These are phyloP conservation scores for Rhincodon typus DNA, from an alignment of 2,797 vertebrate genomes.

Conservation along the genomic window DNA sequence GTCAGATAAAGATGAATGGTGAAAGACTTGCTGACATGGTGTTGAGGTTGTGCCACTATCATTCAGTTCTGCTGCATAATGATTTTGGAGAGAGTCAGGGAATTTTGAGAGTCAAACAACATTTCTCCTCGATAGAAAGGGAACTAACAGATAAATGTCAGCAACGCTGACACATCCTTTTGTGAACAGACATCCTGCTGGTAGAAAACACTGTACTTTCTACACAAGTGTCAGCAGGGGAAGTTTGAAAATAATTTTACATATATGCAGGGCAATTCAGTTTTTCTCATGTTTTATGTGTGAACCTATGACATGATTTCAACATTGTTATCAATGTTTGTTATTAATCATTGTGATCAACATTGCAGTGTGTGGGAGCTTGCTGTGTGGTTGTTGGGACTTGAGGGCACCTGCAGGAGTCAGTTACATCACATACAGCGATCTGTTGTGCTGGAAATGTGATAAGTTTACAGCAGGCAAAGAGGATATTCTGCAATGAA, in stretches of 20 bases:
- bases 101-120: not conserved
- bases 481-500: no score
- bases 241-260: not conserved
- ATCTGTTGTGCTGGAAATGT: no score
- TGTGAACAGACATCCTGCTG: not conserved
- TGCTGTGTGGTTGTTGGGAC: not conserved
- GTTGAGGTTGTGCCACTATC: not conserved
- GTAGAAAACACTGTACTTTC: not conserved
- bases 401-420: not conserved
- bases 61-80: not conserved
- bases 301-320: no score
- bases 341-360: no score
- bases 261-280: not conserved
- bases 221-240: not conserved
- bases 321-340: no score
- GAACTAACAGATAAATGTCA: not conserved
- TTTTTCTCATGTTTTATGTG: not conserved
- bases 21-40: not conserved
- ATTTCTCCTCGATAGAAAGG: not conserved
- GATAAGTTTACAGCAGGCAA: no score
- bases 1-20: not conserved
- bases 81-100: not conserved
- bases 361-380: not conserved
- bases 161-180: not conserved
- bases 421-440: no score